Evolutionary conservation across 2,113 vertebrate genomes (phyloP).

Genomic region (Odontesthes bonariensis): DNA sequence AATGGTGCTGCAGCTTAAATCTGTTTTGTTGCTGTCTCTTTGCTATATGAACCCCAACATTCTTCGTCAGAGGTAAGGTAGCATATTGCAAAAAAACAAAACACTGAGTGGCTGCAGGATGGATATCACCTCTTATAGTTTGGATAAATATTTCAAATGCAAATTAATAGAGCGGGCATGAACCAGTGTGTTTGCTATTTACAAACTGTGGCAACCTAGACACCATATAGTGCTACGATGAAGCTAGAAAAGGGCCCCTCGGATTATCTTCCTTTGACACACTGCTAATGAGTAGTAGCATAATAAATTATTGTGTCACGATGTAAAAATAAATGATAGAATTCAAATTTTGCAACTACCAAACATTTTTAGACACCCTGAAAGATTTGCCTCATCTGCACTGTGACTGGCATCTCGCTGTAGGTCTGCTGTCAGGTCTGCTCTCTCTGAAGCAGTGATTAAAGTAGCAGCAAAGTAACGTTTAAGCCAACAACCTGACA

Average conservation of each 20-base stretch:
- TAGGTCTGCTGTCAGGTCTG: slow-evolving; percentile 56
- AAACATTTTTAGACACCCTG: slow-evolving; percentile 53
- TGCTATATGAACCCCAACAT: slow-evolving; percentile 23
- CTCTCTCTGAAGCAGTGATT: slow-evolving; percentile 56
- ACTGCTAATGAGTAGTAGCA: slow-evolving; percentile 58
- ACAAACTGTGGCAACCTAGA: slow-evolving; percentile 37
- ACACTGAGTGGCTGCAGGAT: slow-evolving; percentile 18
- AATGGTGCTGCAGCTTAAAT: not conserved
- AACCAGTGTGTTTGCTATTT: slow-evolving; percentile 29
- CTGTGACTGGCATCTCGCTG: slow-evolving; percentile 31
- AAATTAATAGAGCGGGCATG: slow-evolving; percentile 23
- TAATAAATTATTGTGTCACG: slow-evolving; percentile 65
- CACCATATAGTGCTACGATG: slow-evolving; percentile 40
- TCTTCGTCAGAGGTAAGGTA: slow-evolving; percentile 10
- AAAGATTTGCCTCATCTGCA: slow-evolving; percentile 55
- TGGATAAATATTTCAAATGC: slow-evolving; percentile 36
- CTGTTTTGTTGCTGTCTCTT: slow-evolving; percentile 14
- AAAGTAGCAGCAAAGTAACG: slow-evolving; percentile 50
- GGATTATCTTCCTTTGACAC: slow-evolving; percentile 62
- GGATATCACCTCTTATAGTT: slow-evolving; percentile 18
- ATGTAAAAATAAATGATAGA: slow-evolving; percentile 48
- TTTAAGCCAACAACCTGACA: slow-evolving; percentile 53
- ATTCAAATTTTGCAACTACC: slow-evolving; percentile 47
- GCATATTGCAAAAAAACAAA: not conserved
- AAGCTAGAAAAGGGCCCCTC: slow-evolving; percentile 43